These are phyloP conservation scores for Lasius platythorax DNA, from an alignment of 2,888 invertebrate genomes.

Conservation along the genomic window DNA sequence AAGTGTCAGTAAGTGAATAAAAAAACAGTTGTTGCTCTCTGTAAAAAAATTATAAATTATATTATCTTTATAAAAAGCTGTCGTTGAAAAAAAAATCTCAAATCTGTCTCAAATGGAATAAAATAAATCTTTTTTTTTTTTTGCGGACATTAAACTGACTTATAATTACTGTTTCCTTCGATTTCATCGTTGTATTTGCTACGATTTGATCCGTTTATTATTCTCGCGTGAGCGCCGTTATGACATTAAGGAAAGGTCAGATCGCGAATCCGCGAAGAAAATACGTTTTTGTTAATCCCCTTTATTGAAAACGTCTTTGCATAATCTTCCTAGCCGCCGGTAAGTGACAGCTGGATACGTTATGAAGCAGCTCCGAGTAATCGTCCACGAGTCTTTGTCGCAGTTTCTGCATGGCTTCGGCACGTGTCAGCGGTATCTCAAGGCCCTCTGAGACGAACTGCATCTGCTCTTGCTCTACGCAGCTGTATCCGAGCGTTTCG, in stretches of 20 bases:
- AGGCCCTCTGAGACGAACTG: slow-evolving; percentile 86
- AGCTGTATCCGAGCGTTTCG: slow-evolving; percentile 79
- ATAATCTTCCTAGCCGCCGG: slow-evolving; percentile 87
- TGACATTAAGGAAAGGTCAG: slow-evolving; percentile 5
- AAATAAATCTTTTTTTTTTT: slow-evolving; percentile 7
- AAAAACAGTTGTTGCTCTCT: background rate
- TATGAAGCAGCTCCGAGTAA: slow-evolving; percentile 85
- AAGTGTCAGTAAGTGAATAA: background rate
- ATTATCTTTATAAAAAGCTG: background rate
- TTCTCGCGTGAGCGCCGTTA: background rate
- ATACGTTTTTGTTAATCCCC: background rate
- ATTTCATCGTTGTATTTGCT: background rate
- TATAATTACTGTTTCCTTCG: background rate
- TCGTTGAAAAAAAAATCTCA: background rate
- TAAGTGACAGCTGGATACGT: slow-evolving; percentile 87
- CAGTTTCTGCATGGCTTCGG: slow-evolving; percentile 83
- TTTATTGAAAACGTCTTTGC: slow-evolving; percentile 86
- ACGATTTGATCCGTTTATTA: background rate
- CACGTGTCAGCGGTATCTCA: slow-evolving; percentile 84
- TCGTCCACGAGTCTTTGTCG: slow-evolving; percentile 82
- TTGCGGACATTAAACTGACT: background rate
- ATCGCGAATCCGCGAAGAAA: background rate
- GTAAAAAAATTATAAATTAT: slow-evolving; percentile 8
- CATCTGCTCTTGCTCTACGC: slow-evolving; percentile 87
- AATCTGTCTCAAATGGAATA: background rate